Evolutionary conservation across 2,797 vertebrate genomes (phyloP).

Genomic region (Dicrostonyx torquatus): DNA sequence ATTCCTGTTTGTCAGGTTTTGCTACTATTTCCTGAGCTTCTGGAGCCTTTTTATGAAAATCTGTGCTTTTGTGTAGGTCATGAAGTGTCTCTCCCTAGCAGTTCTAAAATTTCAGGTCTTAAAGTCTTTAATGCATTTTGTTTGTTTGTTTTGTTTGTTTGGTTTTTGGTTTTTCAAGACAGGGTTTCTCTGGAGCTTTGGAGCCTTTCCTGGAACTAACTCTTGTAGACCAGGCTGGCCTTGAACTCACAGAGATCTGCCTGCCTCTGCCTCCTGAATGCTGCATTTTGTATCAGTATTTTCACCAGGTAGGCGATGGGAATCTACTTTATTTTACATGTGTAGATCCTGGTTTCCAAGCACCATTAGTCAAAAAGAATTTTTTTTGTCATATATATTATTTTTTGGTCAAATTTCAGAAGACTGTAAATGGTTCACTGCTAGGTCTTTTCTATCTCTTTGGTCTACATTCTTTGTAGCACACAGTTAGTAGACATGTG

Average conservation of each 20-base stretch:
- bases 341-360: neutral
- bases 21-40: neutral
- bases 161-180: too few species aligned
- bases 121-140: neutral
- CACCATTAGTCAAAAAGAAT: neutral
- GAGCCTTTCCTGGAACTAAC: too few species aligned
- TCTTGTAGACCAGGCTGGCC: too few species aligned
- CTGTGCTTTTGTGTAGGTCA: neutral
- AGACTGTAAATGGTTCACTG: neutral
- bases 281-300: neutral
- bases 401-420: neutral
- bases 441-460: neutral
- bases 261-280: too few species aligned
- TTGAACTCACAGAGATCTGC: too few species aligned
- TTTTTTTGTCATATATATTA: too few species aligned
- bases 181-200: too few species aligned
- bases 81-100: neutral
- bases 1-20: neutral
- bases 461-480: neutral
- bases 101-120: neutral
- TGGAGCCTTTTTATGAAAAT: neutral
- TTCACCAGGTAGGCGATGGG: neutral
- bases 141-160: too few species aligned
- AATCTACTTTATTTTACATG: neutral
- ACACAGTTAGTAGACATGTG: too few species aligned